These are phyloP conservation scores for Cydia pomonella DNA, from an alignment of 1,140 invertebrate species.

Conservation along the genomic window DNA sequence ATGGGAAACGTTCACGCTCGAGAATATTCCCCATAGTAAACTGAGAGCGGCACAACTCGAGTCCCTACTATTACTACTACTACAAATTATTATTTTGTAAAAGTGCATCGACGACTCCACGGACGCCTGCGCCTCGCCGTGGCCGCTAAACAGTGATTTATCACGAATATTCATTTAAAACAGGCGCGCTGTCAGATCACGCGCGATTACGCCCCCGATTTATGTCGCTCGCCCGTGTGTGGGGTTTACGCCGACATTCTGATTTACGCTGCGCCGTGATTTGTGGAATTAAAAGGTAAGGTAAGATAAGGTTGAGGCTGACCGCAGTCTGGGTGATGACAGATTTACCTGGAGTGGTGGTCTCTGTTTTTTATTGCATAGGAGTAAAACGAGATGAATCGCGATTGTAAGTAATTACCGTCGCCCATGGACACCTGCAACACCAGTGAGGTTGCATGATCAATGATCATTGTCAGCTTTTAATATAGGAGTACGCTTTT, in stretches of 20 bases:
- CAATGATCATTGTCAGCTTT: no score
- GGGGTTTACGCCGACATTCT: slow-evolving; percentile 35
- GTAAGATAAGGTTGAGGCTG: neutral
- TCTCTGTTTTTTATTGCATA: no score
- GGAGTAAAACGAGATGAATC: no score
- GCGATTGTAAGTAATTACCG: no score
- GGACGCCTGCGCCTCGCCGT: slow-evolving; percentile 43
- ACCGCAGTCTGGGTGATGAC: neutral
- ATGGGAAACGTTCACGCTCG: no score
- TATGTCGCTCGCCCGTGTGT: slow-evolving; percentile 59
- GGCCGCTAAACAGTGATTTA: slow-evolving; percentile 74
- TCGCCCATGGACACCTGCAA: no score
- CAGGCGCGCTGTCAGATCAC: slow-evolving; percentile 68
- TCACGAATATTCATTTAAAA: slow-evolving; percentile 76
- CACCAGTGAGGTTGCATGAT: no score
- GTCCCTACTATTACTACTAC: no score
- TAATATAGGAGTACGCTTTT: no score
- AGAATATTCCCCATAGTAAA: no score
- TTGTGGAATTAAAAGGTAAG: slow-evolving; percentile 19
- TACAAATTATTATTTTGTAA: no score
- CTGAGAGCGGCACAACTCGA: no score
- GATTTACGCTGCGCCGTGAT: slow-evolving; percentile 26
- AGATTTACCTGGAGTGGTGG: slow-evolving; percentile 9
- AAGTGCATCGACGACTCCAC: slow-evolving; percentile 39
- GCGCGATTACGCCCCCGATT: slow-evolving; percentile 65